Evolutionary conservation across 64 coral and sea anemone species (phyloP).

Genomic region (Pocillopora verrucosa): DNA sequence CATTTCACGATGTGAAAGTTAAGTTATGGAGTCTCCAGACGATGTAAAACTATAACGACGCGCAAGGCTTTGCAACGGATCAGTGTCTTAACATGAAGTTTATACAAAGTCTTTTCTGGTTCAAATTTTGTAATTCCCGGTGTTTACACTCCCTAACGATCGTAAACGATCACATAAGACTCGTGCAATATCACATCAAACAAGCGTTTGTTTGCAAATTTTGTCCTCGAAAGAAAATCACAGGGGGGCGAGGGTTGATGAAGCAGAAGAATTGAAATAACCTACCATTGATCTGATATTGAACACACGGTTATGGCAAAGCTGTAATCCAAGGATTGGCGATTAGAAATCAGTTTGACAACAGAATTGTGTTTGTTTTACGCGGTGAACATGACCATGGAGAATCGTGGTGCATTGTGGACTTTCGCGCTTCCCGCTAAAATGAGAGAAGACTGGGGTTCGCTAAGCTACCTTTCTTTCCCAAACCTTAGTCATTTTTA

Average conservation of each 20-base stretch:
- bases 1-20: not conserved
- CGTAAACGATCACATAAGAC: conserved; percentile 37
- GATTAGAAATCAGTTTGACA: not conserved
- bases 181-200: conserved; percentile 19
- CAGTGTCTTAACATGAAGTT: conserved; percentile 25
- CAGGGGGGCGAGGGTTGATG: not conserved
- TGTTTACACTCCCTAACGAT: conserved; percentile 40
- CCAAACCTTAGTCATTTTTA: not conserved
- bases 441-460: not conserved
- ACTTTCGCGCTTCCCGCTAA: not conserved
- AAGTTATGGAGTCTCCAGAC: not conserved
- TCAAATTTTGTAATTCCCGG: conserved; percentile 51
- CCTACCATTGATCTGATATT: conserved; percentile 32
- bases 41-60: not conserved
- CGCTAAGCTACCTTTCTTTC: not conserved
- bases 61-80: not conserved
- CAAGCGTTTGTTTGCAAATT: conserved; percentile 41
- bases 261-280: not conserved
- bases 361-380: conserved; percentile 40
- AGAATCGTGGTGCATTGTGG: conserved; percentile 14
- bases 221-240: not conserved
- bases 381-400: conserved; percentile 18
- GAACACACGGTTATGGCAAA: not conserved
- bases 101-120: conserved; percentile 27
- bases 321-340: not conserved